Conservation (phyloP, 2,888 invertebrate genomes). For the Phengaris alcon region DNA sequence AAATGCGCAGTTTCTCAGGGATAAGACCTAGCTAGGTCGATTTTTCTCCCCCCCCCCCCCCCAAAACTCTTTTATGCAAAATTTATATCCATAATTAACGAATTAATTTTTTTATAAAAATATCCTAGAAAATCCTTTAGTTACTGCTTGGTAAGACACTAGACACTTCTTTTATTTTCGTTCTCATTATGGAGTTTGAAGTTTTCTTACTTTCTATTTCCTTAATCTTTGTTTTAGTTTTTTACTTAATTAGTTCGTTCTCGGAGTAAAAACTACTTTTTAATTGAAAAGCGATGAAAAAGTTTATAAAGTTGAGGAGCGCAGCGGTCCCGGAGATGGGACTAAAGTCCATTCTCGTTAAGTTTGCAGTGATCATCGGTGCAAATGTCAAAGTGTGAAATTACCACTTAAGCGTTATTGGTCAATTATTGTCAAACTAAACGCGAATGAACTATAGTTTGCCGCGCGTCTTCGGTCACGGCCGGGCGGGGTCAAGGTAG, state of each 20-base stretch:
- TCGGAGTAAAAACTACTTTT: slow-evolving; percentile 1
- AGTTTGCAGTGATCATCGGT: too few species aligned
- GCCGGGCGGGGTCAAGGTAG: slow-evolving; percentile 23
- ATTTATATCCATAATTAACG: neutral
- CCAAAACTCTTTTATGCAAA: too few species aligned
- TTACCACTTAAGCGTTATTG: too few species aligned
- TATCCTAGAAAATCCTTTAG: neutral
- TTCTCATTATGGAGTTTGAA: neutral
- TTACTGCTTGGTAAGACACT: neutral
- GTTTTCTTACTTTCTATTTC: slow-evolving; percentile 8
- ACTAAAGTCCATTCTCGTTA: too few species aligned
- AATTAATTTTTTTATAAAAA: neutral
- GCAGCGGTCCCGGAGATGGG: neutral
- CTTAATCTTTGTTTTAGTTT: slow-evolving; percentile 7
- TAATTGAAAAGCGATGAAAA: slow-evolving; percentile 19
- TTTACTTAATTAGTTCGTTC: slow-evolving; percentile 5
- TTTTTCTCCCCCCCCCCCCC: too few species aligned
- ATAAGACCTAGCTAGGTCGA: too few species aligned
- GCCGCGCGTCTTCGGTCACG: neutral
- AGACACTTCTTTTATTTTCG: slow-evolving; percentile 3
- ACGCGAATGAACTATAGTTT: neutral
- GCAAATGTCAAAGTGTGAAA: too few species aligned
- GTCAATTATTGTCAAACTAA: too few species aligned
- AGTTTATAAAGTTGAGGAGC: slow-evolving; percentile 7
- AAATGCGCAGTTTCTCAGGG: too few species aligned